Evolutionary conservation across 2,888 invertebrate genomes (phyloP), one percentile per base, ranked within the genome.

Genomic region (Amphipoea oculea): DNA sequence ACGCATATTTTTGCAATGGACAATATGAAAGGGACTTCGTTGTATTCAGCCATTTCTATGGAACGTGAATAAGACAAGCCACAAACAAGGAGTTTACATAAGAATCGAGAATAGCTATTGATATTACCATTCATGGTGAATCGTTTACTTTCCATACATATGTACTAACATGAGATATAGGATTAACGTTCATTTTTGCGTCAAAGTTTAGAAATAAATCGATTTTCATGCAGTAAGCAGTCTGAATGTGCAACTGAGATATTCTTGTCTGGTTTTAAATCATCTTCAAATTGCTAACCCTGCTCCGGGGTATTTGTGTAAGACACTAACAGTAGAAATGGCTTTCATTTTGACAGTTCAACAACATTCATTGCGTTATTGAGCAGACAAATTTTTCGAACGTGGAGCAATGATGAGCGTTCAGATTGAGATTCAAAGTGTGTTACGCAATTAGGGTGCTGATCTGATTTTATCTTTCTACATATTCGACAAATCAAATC

Each of bases 121-220:
- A 89, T 89, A 86, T 86, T 86, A 88, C 89, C 89, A 89, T 89
- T 88, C 88, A 88, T 77, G 88, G 89, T 76, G 79, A 78, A 89
- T 86, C 73, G 79, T 70, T 65, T 85, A 82, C 75, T 82, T 79
- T 82, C 62, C 63, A 80, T 82, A 81, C 78, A 74, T 69, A 72
- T 68, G 60, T 63, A 78, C 42, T 63, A n/a, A 76, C 67, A 83
- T 75, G 63, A 76, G 48, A 70, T 80, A 75, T 82, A 70, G 63
- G 45, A 40, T 68, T 60, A 36, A 63, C n/a, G 23, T 78, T 82
- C 63, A 77, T 72, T 65, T 77, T 84, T 74, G 54, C 36, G 45
- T 85, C 66, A 77, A 42, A 51, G 45, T 68, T 73, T 73, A 42
- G 71, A 57, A 77, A 77, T 71, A 71, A 71, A 40, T 62, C 9